These are phyloP conservation scores for Galeruca laticollis DNA, from an alignment of 2,888 invertebrate species.

Conservation along the genomic window DNA sequence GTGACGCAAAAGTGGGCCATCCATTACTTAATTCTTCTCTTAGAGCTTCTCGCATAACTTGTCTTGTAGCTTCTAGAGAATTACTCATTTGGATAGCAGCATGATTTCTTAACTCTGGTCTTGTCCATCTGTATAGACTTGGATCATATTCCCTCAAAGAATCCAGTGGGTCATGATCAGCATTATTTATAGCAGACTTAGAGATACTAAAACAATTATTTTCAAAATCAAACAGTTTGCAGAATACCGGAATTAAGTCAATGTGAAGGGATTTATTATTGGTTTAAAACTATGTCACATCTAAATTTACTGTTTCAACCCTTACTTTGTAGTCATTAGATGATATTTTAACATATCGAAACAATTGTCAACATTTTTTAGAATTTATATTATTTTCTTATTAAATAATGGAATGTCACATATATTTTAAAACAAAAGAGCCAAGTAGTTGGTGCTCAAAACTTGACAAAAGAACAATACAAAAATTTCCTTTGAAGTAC, in stretches of 20 bases:
- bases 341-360: too few species aligned
- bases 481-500: background rate
- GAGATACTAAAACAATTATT: constrained; percentile 44
- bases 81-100: constrained; percentile 57
- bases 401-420: too few species aligned
- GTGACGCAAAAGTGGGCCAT: constrained; percentile 53
- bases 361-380: too few species aligned
- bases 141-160: constrained; percentile 47
- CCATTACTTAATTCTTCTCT: constrained; percentile 51
- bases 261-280: background rate
- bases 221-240: too few species aligned
- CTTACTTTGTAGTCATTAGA: too few species aligned
- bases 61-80: constrained; percentile 53
- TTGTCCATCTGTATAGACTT: constrained; percentile 57
- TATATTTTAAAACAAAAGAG: too few species aligned
- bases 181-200: constrained; percentile 60
- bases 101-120: constrained; percentile 49
- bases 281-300: background rate
- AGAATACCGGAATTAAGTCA: too few species aligned
- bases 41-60: constrained; percentile 52
- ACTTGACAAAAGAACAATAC: background rate
- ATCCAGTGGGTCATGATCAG: constrained; percentile 49
- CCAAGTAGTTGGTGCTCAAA: too few species aligned
- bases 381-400: too few species aligned
- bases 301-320: too few species aligned